Conservation (phyloP, 2,113 vertebrate species). For the Sinocyclocheilus maitianheensis region DNA sequence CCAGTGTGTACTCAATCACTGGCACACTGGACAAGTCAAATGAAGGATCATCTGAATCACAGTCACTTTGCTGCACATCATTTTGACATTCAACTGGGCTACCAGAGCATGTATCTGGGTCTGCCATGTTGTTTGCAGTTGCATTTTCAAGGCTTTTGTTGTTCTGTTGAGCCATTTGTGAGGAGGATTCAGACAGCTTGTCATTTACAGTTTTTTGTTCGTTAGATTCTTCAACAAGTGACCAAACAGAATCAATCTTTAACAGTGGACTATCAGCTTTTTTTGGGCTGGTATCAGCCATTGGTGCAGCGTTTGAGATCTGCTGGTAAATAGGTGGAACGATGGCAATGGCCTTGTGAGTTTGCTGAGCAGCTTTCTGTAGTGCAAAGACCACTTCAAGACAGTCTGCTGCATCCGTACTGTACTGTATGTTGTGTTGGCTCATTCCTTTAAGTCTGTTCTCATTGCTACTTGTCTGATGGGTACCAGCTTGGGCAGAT, state of each 20-base stretch:
- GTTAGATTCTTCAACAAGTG: not conserved
- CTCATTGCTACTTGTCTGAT: not conserved
- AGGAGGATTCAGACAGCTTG: not conserved
- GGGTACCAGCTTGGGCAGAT: not conserved
- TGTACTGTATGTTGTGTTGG: not conserved
- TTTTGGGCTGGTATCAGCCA: too few relatives aligned
- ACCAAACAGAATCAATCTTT: slow-evolving; percentile 40
- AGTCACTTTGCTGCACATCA: not conserved
- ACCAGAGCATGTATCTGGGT: not conserved
- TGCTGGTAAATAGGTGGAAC: slow-evolving; percentile 59
- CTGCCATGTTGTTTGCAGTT: not conserved
- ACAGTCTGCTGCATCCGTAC: not conserved
- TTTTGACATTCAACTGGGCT: not conserved
- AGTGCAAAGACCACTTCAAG: slow-evolving; percentile 16
- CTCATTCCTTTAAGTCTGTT: not conserved
- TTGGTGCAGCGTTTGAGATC: not conserved
- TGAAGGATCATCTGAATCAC: not conserved
- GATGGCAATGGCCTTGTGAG: slow-evolving; percentile 52
- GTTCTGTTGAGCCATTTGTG: not conserved
- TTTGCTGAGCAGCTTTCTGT: slow-evolving; percentile 10
- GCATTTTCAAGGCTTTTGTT: not conserved
- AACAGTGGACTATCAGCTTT: slow-evolving; percentile 10
- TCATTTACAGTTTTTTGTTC: not conserved
- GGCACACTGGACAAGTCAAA: slow-evolving; percentile 43
- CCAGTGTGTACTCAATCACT: slow-evolving; percentile 27